Conservation (phyloP, 2,888 invertebrate species). For the Drosophila helvetica region DNA sequence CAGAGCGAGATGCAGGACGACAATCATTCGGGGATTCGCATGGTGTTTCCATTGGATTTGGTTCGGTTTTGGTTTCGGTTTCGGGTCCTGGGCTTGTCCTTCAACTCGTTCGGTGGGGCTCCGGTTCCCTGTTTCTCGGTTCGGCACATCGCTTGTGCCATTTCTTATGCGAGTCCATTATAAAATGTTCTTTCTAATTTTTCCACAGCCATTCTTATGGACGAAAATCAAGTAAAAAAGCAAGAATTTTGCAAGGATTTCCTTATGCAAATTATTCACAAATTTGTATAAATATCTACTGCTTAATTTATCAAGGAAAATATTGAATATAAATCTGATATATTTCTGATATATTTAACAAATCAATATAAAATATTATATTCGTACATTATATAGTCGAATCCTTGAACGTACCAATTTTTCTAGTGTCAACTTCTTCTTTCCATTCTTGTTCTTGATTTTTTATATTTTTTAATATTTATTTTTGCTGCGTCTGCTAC, state of each 20-base stretch:
- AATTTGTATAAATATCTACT: too few species aligned
- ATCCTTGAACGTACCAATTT: not conserved
- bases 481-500: conserved; percentile 73
- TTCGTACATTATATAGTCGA: not conserved
- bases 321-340: too few species aligned
- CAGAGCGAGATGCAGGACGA: conserved; percentile 34
- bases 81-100: not conserved
- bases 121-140: not conserved
- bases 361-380: too few species aligned
- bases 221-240: not conserved
- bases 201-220: not conserved
- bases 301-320: not conserved
- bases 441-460: not conserved
- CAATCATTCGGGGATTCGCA: conserved; percentile 1
- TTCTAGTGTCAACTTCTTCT: conserved; percentile 23
- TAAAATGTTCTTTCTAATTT: not conserved
- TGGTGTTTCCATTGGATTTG: conserved; percentile 3
- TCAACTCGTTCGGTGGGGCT: not conserved
- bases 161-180: not conserved
- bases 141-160: not conserved
- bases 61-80: not conserved
- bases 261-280: too few species aligned
- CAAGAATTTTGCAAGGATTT: too few species aligned
- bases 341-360: too few species aligned
- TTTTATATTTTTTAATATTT: conserved; percentile 61